Evolutionary conservation across 2,888 invertebrate species (phyloP), one percentile per base, ranked within the genome.

Genomic region (Xestobium rufovillosum): DNA sequence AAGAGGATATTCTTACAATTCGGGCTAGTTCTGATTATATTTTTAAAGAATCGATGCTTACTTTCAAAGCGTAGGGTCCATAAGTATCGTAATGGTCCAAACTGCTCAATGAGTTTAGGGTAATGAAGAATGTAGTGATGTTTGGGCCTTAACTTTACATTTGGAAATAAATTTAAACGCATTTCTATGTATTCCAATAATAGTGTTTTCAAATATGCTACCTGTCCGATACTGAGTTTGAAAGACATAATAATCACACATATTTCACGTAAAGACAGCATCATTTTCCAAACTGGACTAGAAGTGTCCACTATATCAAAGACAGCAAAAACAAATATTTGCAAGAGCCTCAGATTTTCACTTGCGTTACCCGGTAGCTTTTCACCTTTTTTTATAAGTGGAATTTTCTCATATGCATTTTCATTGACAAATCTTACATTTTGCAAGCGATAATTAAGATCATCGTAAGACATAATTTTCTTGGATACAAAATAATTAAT

Each of bases 41-140:
- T 42, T 30, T 43, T 46, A 8, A 36, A 43, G 29, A 37, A 32
- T 10, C 33, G 34, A 33, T 49, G 44, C 13, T 45, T 42, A 10
- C 35, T 27, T 28, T 48, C 47, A 41, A 39, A 47, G 3, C 48
- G 23, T 32, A 47, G 33, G n/a, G 39, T 43, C 40, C 43, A 47
- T 15, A 35, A 28, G 19, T 38, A 25, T 8, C 28, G 17, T 26
- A 45, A 34, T 1, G 45, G 48, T 11, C 48, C 49, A 28, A 37
- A 32, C 19, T 29, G 19, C 34, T 41, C 19, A 26, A 45, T 43
- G 23, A 46, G 36, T n/a, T 25, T 3, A 6, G 36, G 36, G 33
- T 51, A 52, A 35, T 52, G 52, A 9, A 25, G 26, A 9, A 49
- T 19, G 36, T 36, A 43, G 29, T 51, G 49, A 36, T 43, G 46